phyloP scores from a whole-genome alignment of 2,113 vertebrate genomes.

The Oreochromis aureus region DNA sequence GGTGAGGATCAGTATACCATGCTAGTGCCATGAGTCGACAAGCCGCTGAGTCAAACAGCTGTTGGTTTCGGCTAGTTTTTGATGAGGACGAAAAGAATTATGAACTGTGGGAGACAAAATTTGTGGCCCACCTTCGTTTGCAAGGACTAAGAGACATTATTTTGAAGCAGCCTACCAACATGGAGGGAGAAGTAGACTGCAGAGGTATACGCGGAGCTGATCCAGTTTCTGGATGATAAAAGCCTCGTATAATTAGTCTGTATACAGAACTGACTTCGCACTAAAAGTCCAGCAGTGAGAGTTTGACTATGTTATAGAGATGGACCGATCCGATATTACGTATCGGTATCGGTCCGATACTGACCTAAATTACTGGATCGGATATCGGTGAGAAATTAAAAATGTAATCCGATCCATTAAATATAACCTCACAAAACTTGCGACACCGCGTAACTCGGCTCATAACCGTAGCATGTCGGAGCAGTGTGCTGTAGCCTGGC shows the following conservation, averaged over 20 bases:
- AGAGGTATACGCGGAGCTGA: fast-evolving
- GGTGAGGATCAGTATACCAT: neutral
- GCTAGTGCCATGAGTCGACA: fast-evolving
- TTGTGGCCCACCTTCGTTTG: fast-evolving
- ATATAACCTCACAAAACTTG: too few relatives aligned
- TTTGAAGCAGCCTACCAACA: neutral
- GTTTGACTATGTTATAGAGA: neutral
- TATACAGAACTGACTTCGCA: neutral
- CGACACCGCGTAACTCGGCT: too few relatives aligned
- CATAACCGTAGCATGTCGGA: too few relatives aligned
- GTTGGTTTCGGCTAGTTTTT: fast-evolving
- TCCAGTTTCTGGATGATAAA: fast-evolving
- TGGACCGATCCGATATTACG: too few relatives aligned
- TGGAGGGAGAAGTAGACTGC: neutral
- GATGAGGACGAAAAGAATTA: too few relatives aligned
- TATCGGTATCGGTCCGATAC: too few relatives aligned
- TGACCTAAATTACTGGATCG: too few relatives aligned
- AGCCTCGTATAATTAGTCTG: neutral
- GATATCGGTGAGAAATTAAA: too few relatives aligned
- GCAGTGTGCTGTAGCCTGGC: too few relatives aligned
- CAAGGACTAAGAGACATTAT: neutral
- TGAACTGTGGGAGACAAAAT: too few relatives aligned
- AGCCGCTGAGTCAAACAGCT: too few relatives aligned
- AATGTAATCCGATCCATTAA: too few relatives aligned
- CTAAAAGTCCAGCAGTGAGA: neutral